Percentiles rank a stretch among this genome's conserved stretches.
Evolutionary conservation across 2,113 vertebrate species (phyloP).

Genomic region (Sarotherodon lohbergeri): DNA sequence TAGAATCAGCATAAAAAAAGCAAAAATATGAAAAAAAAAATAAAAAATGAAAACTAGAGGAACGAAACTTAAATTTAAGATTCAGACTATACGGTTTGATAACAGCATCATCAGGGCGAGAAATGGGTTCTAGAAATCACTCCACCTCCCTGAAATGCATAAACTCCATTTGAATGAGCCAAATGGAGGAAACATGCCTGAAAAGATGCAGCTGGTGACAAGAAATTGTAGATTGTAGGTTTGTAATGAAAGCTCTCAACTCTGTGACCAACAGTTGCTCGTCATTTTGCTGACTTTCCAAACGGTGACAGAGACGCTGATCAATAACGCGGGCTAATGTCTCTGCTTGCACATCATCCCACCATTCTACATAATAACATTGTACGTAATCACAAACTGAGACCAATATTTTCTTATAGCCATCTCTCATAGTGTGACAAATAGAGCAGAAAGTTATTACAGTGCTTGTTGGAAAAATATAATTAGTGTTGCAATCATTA

Average conservation of each 20-base stretch:
- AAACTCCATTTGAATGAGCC: background rate
- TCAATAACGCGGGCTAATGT: accelerated
- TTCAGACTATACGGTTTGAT: background rate
- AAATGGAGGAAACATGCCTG: background rate
- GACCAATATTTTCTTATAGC: background rate
- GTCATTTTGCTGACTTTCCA: background rate
- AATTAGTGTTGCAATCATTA: background rate
- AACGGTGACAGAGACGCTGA: background rate
- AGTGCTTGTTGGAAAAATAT: background rate
- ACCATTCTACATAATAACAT: background rate
- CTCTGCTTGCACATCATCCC: background rate
- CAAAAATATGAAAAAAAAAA: background rate
- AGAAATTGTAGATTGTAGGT: background rate
- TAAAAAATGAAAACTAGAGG: background rate
- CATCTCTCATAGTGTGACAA: background rate
- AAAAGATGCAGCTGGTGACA: background rate
- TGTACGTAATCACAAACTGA: background rate
- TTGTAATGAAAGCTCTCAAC: background rate
- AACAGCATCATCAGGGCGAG: background rate
- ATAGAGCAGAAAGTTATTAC: background rate
- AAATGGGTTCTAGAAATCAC: background rate
- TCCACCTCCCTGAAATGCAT: background rate
- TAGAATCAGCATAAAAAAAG: background rate
- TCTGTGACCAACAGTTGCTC: background rate
- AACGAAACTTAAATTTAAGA: background rate